Evolutionary conservation across 2,888 invertebrate species (phyloP), one percentile per base, ranked within the genome.

Genomic region (Scaptodrosophila latifasciaeformis): DNA sequence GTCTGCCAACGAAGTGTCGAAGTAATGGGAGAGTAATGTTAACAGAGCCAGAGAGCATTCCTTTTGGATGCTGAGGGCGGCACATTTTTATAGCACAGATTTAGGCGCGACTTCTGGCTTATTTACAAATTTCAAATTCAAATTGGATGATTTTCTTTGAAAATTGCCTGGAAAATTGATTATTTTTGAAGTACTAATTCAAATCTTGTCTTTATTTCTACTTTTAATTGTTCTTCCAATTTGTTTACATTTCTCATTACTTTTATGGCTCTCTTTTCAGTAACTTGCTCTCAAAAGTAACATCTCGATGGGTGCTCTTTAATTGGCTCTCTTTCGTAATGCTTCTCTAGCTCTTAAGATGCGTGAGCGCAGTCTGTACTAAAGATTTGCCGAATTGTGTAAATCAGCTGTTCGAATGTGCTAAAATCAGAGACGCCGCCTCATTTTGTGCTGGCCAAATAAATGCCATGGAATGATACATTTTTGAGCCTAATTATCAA

Each of bases 231-330:
- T n/a, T 13, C 2, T 49, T 21, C 12, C n/a, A 1, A 18, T 60
- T 70, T 70, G 78, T 75, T 70, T 70, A 70, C 59, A 59, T 60
- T 68, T 58, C 61, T 64, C 65, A 51, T 18, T 30, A 51, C 49
- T 18, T 35, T 57, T 24, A 34, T 34, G 2, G 54, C 37, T 42
- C 43, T 35, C 42, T 35, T 31, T 13, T 17, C 24, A 45, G n/a
- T 24, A 19, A n/a, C 5, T 10, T 39, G 19, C 67, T 54, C 59
- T 72, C 56, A 15, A n/a, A n/a, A n/a, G n/a, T n/a, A n/a, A n/a
- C n/a, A n/a, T n/a, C n/a, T n/a, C n/a, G n/a, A n/a, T n/a, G n/a
- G n/a, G n/a, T n/a, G n/a, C n/a, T n/a, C n/a, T n/a, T n/a, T n/a
- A n/a, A n/a, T n/a, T 15, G n/a, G 18, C n/a, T n/a, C n/a, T n/a